Evolutionary conservation across 1,140 invertebrate species (phyloP), one percentile per base, ranked within the genome.

Genomic region (Brachionus paranguensis): DNA sequence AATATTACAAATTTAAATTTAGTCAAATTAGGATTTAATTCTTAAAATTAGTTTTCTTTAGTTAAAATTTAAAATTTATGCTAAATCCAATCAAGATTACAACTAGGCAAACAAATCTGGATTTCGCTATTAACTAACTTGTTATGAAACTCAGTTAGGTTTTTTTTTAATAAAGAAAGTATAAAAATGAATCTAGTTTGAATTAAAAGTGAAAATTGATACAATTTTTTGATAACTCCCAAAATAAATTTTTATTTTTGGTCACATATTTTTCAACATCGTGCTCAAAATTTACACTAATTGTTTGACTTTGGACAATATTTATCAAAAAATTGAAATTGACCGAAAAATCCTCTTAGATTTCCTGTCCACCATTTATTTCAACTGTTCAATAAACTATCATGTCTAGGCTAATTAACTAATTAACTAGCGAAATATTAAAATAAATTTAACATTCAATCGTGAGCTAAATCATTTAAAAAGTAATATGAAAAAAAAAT

Each of bases 371-470:
- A 33, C 33, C n/a, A 68, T 68, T 68, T 68, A 33, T 29, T 68
- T 33, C 65, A 68, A 68, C 65, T 33, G 65, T 68, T 68, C 33
- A 68, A 33, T 68, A 14, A 41, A 33, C 33, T 68, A 68, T 68
- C 65, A 68, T 68, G 65, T 68, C 65, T 68, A 68, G 65, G 65
- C 65, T n/a, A 68, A 68, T 68, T 68, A 68, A 14, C 65, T n/a
- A 68, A 68, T 68, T 68, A 68, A 14, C 33, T 14, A 68, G 14
- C 53, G 33, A 37, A 37, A 37, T 37, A 37, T 37, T 5, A 4
- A 20, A 55, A 20, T 55, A 55, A 10, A 20, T 24, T 60, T 60
- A 55, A 20, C 53, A 60, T 20, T 60, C 20, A 27, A 60, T 60
- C 20, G 53, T 60, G 5, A 60, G 6, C 53, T 27, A 20, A 20